Percentiles rank a stretch among this genome's conserved stretches.
These are phyloP conservation scores for Chloroclysta siterata DNA, from an alignment of 2,888 invertebrate species.

Conservation along the genomic window DNA sequence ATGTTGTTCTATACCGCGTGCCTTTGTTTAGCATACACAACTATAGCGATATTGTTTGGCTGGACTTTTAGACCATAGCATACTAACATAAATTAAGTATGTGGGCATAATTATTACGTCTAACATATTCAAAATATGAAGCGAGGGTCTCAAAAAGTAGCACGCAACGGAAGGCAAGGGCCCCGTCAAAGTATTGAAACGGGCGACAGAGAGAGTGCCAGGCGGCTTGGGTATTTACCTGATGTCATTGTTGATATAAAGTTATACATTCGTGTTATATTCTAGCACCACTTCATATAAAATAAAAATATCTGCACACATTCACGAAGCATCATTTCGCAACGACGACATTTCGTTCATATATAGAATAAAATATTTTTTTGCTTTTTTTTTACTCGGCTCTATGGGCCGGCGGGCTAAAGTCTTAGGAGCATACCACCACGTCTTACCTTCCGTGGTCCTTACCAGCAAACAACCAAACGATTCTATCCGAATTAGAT, in stretches of 20 bases:
- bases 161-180: not conserved
- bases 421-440: too few relatives aligned
- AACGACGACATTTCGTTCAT: too few relatives aligned
- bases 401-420: too few relatives aligned
- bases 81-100: not conserved
- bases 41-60: not conserved
- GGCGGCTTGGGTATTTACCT: constrained; percentile 9
- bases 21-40: constrained; percentile 9
- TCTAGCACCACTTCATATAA: too few relatives aligned
- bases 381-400: too few relatives aligned
- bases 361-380: too few relatives aligned
- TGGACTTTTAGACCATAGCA: not conserved
- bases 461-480: too few relatives aligned
- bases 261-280: not conserved
- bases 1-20: constrained; percentile 21
- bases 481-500: too few relatives aligned
- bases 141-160: not conserved
- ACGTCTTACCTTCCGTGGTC: too few relatives aligned
- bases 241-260: not conserved
- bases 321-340: too few relatives aligned
- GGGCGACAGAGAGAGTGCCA: not conserved
- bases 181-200: too few relatives aligned
- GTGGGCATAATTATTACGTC: not conserved
- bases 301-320: too few relatives aligned
- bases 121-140: not conserved